A percentile compares a stretch with the other conserved stretches of the same genome.
These are phyloP conservation scores for Sphyrna mokarran DNA, from an alignment of 2,113 vertebrate species.

Conservation along the genomic window DNA sequence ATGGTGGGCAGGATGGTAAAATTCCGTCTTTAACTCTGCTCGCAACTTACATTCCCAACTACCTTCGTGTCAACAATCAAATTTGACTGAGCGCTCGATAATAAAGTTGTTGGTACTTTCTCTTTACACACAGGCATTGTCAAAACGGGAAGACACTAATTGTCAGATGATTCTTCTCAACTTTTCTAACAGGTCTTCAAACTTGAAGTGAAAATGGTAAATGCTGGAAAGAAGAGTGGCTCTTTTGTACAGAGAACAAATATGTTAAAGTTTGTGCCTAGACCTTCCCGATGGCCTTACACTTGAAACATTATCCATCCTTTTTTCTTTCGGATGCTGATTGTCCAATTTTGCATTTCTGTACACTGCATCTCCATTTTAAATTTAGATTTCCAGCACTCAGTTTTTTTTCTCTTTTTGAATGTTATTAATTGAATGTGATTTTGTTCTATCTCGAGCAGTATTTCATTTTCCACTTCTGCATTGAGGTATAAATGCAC, in stretches of 20 bases:
- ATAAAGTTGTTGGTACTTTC: too few species aligned
- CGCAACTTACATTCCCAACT: too few species aligned
- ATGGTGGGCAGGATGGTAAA: too few species aligned
- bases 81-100: too few species aligned
- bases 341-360: neutral
- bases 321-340: neutral
- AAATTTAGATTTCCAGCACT: neutral
- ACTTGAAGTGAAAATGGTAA: neutral
- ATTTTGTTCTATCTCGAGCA: neutral
- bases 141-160: too few species aligned
- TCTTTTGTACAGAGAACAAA: neutral
- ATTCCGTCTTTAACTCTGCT: too few species aligned
- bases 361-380: neutral
- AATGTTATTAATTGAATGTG: neutral
- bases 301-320: neutral
- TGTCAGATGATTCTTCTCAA: too few species aligned
- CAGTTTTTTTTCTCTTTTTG: neutral
- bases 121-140: too few species aligned
- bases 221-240: neutral
- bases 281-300: neutral
- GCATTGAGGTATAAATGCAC: neutral
- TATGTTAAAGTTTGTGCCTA: neutral
- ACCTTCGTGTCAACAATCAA: too few species aligned
- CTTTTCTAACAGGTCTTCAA: neutral
- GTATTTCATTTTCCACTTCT: neutral